phyloP scores from a whole-genome alignment of 2,113 vertebrate genomes.

The Caloenas nicobarica region DNA sequence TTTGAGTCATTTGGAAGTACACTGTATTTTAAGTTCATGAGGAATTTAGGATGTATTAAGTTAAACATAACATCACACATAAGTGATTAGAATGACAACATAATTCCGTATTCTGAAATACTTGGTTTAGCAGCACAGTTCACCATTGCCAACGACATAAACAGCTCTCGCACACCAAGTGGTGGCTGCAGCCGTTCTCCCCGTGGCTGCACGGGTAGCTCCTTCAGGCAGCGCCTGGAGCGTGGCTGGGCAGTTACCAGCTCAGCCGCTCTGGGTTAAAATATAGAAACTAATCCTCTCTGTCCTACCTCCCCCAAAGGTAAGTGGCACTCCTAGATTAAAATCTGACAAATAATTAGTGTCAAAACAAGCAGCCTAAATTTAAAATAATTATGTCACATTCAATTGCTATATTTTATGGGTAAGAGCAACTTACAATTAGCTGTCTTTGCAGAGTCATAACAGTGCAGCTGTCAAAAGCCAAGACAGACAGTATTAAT shows the following conservation, averaged over 20 bases:
- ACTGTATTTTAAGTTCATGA: background rate
- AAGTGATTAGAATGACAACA: background rate
- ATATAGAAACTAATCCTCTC: background rate
- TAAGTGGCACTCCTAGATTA: background rate
- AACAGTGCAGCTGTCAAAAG: background rate
- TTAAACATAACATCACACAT: background rate
- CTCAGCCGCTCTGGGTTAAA: background rate
- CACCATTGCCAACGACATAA: accelerated
- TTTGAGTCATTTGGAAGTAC: background rate
- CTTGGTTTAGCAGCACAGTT: background rate
- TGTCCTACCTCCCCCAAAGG: background rate
- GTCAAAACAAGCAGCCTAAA: background rate
- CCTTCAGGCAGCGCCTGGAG: background rate
- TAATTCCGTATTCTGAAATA: background rate
- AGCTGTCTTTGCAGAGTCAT: background rate
- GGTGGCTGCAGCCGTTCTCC: background rate
- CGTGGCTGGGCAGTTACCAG: background rate
- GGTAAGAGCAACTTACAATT: background rate
- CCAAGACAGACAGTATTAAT: background rate
- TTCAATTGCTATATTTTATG: background rate
- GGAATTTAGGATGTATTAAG: background rate
- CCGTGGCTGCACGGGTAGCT: background rate
- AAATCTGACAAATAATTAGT: background rate
- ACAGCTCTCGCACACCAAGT: background rate
- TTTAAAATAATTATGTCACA: background rate